Evolutionary conservation across 2,888 invertebrate species (phyloP), one percentile per base, ranked within the genome.

Genomic region (Lasioglossum figueresi): DNA sequence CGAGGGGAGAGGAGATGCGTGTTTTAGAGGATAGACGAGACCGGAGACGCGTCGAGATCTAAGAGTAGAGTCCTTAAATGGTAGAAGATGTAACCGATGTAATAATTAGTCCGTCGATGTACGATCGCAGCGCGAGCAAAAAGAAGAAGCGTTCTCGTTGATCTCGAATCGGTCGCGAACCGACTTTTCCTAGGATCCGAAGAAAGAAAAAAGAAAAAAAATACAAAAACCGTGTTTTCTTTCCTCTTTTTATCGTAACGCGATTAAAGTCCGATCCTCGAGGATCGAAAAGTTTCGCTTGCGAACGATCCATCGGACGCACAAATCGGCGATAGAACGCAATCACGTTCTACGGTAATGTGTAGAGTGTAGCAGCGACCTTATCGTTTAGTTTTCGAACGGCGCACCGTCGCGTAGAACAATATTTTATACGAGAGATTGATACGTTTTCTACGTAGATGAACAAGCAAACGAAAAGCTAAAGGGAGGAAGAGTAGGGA

Each of bases 61-160:
- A 90, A 83, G 84, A 74, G 88, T 91, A 91, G 88, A 82, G 84
- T 91, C 90, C 88, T 89, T 90, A 91, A 31, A 88, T 88, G 90
- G 86, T 93, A 92, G 91, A 86, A 75, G 91, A 90, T 91, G 88
- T 93, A 93, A 93, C 89, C 92, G 89, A 79, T 79, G 76, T 90
- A 87, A 87, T 91, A 93, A 92, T 92, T 93, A 92, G 91, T 91
- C 89, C 89, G 89, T 92, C 91, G 91, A 88, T 88, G 83, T 91
- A 91, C 85, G 89, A 85, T 87, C 86, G 89, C 86, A 85, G 86
- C 82, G 83, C 85, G 56, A n/a, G 56, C 2, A 88, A 84, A 88
- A 88, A 80, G 72, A 88, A 82, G 89, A 79, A 82, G 83, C 70
- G 82, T 82, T 85, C 80, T 89, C 87, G 78, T 82, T 88, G 91